Evolutionary conservation across 2,888 invertebrate genomes (phyloP).

Genomic region (Dryococelus australis): DNA sequence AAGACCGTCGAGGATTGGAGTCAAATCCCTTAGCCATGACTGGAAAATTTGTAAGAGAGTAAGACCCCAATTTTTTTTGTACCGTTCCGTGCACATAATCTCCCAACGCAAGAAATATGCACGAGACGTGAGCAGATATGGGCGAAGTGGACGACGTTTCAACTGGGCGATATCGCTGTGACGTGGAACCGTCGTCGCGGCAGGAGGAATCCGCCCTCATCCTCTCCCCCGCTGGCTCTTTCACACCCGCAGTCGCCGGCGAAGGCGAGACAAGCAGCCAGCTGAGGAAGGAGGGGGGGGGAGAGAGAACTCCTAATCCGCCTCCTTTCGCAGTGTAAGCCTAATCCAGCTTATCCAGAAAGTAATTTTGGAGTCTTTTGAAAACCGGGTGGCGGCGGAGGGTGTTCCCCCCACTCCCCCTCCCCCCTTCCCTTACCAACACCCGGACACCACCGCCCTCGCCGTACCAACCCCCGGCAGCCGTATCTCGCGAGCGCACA

Average conservation of each 20-base stretch:
- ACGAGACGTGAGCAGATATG: too few relatives aligned
- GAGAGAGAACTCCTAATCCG: conserved; percentile 42
- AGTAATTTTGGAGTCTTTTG: conserved; percentile 54
- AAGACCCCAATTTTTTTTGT: too few relatives aligned
- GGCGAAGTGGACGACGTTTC: too few relatives aligned
- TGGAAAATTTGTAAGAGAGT: too few relatives aligned
- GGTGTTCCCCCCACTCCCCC: background rate
- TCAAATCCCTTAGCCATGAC: too few relatives aligned
- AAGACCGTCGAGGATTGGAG: too few relatives aligned
- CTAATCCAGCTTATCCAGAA: conserved; percentile 53
- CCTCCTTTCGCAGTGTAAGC: conserved; percentile 44
- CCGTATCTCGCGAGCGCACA: conserved; percentile 9
- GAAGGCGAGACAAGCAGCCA: background rate
- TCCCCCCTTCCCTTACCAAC: background rate
- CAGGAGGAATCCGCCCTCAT: background rate
- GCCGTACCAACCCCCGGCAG: background rate
- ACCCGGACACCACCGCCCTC: background rate
- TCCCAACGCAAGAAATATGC: too few relatives aligned
- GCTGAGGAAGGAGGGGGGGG: background rate
- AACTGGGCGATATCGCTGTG: too few relatives aligned
- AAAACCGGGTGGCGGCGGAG: conserved; percentile 42
- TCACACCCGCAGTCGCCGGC: background rate
- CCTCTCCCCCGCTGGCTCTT: background rate
- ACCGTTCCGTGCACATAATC: too few relatives aligned
- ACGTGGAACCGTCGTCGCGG: too few relatives aligned